Percentiles rank a stretch among this genome's conserved stretches.
Conservation (phyloP, 2,888 invertebrate genomes). For the Leucozona laternaria region DNA sequence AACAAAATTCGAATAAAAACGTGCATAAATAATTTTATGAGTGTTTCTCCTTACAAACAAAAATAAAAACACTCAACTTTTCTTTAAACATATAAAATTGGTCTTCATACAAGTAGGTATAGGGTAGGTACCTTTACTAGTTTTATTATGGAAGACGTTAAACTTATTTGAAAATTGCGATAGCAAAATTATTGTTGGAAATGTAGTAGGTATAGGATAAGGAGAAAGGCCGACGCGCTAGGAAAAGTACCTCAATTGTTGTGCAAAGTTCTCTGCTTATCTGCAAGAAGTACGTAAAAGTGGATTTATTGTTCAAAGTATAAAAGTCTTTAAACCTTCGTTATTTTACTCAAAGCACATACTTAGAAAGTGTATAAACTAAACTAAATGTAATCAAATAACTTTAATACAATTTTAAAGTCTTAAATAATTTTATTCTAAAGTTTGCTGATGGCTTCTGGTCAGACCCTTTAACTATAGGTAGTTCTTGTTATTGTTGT, state of each 20-base stretch:
- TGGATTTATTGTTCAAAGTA: neutral
- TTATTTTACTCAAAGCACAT: neutral
- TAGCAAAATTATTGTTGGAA: neutral
- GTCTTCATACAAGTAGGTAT: too few relatives aligned
- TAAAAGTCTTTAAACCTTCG: neutral
- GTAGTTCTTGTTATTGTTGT: too few relatives aligned
- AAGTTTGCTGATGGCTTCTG: neutral
- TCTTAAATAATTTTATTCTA: neutral
- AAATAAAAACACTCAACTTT: neutral
- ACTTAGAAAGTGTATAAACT: neutral
- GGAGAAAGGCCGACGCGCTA: too few relatives aligned
- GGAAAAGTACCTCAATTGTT: neutral
- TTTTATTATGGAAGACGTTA: slow-evolving; percentile 5
- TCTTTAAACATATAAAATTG: neutral
- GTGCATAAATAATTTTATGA: slow-evolving; percentile 16
- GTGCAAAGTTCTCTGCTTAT: slow-evolving; percentile 12
- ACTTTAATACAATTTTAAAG: neutral
- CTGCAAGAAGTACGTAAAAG: neutral
- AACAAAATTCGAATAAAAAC: neutral
- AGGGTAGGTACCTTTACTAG: neutral
- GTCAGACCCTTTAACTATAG: too few relatives aligned
- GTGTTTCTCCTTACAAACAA: neutral
- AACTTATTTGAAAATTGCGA: slow-evolving; percentile 2
- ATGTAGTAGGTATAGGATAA: neutral
- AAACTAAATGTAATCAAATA: neutral